Percentiles rank a stretch among this genome's conserved stretches.
Evolutionary conservation across 2,797 vertebrate species (phyloP).

Genomic region (Thripadectes ignobilis): DNA sequence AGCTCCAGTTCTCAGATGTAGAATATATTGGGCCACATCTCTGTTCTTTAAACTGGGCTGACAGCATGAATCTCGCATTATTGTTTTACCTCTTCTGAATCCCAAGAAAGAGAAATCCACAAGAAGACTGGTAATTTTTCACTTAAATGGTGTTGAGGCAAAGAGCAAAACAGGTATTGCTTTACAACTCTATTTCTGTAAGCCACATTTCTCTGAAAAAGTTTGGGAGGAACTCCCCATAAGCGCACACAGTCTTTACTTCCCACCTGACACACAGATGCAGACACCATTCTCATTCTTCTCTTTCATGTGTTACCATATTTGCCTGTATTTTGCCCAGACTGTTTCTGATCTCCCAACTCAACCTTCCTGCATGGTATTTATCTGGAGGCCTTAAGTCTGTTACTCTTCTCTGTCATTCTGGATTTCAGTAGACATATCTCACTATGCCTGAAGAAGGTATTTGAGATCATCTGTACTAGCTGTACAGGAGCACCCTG

Average conservation of each 20-base stretch:
- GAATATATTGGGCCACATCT: background rate
- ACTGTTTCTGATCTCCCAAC: background rate
- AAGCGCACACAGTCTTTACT: background rate
- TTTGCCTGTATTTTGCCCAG: background rate
- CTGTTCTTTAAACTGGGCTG: background rate
- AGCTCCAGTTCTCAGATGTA: background rate
- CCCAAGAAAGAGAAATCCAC: background rate
- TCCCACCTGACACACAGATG: background rate
- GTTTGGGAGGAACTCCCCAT: fast-evolving
- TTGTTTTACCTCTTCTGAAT: background rate
- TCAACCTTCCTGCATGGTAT: background rate
- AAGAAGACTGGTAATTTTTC: background rate
- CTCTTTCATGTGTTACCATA: background rate
- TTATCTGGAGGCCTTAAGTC: background rate
- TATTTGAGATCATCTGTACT: background rate
- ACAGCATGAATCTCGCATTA: background rate
- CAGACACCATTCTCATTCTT: background rate
- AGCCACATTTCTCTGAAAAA: background rate
- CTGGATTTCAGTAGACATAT: background rate
- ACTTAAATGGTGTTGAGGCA: background rate
- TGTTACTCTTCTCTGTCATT: background rate
- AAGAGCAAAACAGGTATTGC: background rate
- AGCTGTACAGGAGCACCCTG: background rate
- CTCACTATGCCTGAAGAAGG: background rate
- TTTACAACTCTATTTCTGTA: background rate